Evolutionary conservation across 2,797 vertebrate species (phyloP).

Genomic region (Microchirus variegatus): DNA sequence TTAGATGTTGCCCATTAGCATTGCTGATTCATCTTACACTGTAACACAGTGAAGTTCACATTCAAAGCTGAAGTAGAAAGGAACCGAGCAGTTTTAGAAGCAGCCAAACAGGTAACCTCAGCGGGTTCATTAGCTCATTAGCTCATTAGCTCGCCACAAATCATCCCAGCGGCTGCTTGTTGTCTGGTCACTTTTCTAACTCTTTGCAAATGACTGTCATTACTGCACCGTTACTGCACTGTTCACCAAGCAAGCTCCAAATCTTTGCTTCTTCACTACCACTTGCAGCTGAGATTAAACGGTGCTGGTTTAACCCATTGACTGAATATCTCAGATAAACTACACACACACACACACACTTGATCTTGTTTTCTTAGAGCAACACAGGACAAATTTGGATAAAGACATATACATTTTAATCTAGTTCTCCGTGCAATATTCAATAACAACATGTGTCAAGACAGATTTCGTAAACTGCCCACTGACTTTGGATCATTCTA

Average conservation of each 20-base stretch:
- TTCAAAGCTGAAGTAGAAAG: conserved; percentile 16
- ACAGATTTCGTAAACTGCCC: conserved; percentile 7
- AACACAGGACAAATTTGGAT: conserved; percentile 9
- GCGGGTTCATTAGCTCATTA: conserved; percentile 76
- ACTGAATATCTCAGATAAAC: background rate
- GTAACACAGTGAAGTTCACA: conserved; percentile 24
- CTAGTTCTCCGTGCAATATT: too few relatives aligned
- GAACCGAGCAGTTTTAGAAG: conserved; percentile 22
- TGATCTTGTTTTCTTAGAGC: conserved; percentile 8
- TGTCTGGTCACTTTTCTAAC: conserved; percentile 76
- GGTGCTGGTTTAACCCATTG: background rate
- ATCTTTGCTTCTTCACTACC: background rate
- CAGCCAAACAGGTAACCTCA: conserved; percentile 70
- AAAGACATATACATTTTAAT: too few relatives aligned
- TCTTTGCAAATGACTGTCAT: conserved; percentile 84
- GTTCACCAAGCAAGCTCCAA: too few relatives aligned
- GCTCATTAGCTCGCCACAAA: conserved; percentile 71
- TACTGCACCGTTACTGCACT: too few relatives aligned
- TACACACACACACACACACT: background rate
- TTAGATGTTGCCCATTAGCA: conserved; percentile 51
- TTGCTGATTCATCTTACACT: conserved; percentile 12
- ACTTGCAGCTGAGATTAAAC: background rate
- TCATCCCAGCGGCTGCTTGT: conserved; percentile 37
- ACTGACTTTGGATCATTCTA: conserved; percentile 5
- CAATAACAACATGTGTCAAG: background rate